Base-by-base conservation (phyloP, 2,888 invertebrate genomes). In the Camptogramma bilineatum region DNA sequence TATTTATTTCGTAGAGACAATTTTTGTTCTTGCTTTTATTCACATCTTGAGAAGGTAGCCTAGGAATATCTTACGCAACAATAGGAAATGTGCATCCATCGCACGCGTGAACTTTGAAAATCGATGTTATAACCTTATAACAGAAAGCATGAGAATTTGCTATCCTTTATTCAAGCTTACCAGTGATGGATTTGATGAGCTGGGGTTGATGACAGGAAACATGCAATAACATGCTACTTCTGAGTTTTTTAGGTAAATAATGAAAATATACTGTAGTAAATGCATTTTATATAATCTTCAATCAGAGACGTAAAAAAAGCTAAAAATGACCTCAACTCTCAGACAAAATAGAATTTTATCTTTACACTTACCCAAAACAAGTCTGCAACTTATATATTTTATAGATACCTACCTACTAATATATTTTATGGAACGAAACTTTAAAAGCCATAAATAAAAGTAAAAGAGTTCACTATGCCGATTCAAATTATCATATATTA, bases 401-500 rank as follows among this genome's bases (percentile, higher is more conserved):
- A 28, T 7, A 28, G 3, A 4, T 39, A 39, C 34, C 13, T 13
- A 39, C 34, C 4, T 28, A 28, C 28, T n/a, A n/a, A n/a, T n/a
- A 39, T 10, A 39, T 39, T 39, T 39, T 17, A 34, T 52, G 48
- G 51, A 66, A 66, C 66, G 53, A 65, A 62, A 57, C 48, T 39
- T 2, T 56, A 56, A 64, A 56, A 34, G 18, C 61, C 52, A 57
- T 61, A 56, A 65, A 67, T 57, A 61, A 67, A 62, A 63, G 64
- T 57, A 64, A 67, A 60, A 64, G 57, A 48, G 57, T 62, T 59
- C 60, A 57, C 60, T 59, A 63, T 66, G 68, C 64, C 52, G 62
- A 64, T 65, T 50, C 56, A 44, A 66, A 71, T 71, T 68, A 72
- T 57, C 68, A 72, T 66, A n/a, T n/a, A n/a, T n/a, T n/a, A 72